Evolutionary conservation across 92 coral and sea anemone species (phyloP).

Genomic region (Epizoanthus illoricatus): DNA sequence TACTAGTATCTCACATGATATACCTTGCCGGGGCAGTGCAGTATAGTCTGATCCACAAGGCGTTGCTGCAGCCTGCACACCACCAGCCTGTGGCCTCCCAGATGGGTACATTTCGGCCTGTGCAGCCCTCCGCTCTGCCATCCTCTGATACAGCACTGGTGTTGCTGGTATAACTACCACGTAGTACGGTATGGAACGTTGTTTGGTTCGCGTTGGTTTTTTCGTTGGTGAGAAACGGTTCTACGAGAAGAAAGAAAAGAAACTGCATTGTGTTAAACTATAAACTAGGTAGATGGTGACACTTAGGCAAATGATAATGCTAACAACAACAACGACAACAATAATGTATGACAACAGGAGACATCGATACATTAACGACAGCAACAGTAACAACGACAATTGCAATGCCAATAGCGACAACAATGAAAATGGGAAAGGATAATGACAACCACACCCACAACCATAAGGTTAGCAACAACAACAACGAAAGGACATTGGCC

Average conservation of each 20-base stretch:
- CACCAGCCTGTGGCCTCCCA: slow-evolving; percentile 11
- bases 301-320: background rate
- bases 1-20: background rate
- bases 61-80: background rate
- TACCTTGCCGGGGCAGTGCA: background rate
- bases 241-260: background rate
- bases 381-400: too few species aligned
- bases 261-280: background rate
- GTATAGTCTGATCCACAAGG: background rate
- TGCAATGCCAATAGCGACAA: too few species aligned
- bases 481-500: too few species aligned
- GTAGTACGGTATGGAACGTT: slow-evolving; percentile 21
- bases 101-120: background rate
- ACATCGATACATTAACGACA: too few species aligned
- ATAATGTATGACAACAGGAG: too few species aligned
- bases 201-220: background rate
- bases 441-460: too few species aligned
- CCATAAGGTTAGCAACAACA: too few species aligned
- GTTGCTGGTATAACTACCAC: slow-evolving; percentile 32
- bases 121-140: slow-evolving; percentile 29
- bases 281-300: background rate
- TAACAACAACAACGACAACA: too few species aligned
- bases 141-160: slow-evolving; percentile 18
- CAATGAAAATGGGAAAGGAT: too few species aligned
- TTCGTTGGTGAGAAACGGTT: slow-evolving; percentile 5